phyloP scores from a whole-genome alignment of 2,888 invertebrate genomes.

The Tineola bisselliella region DNA sequence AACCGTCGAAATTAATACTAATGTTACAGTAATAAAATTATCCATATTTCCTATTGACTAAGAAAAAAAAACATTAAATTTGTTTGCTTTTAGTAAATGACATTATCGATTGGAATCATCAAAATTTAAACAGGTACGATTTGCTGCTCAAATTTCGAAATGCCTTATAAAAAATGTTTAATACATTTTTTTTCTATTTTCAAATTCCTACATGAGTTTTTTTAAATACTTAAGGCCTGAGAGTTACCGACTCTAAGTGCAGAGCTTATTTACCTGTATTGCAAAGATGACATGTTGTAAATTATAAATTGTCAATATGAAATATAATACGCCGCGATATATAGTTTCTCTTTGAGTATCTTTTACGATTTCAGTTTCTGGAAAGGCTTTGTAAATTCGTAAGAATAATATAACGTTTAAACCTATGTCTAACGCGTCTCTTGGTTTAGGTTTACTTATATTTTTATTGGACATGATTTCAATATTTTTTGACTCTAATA shows the following conservation, averaged over 20 bases:
- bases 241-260: too few species aligned
- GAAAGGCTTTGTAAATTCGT: not conserved
- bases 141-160: too few species aligned
- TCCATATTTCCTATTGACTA: slow-evolving; percentile 12
- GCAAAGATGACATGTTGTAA: slow-evolving; percentile 11
- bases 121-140: too few species aligned
- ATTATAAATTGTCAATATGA: slow-evolving; percentile 3
- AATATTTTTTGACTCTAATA: not conserved
- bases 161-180: too few species aligned
- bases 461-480: not conserved
- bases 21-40: slow-evolving; percentile 1
- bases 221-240: too few species aligned
- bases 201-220: too few species aligned
- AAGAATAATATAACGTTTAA: not conserved
- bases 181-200: too few species aligned
- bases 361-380: not conserved
- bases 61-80: not conserved
- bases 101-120: too few species aligned
- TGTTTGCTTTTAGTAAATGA: not conserved
- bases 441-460: not conserved
- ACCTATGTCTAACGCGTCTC: not conserved
- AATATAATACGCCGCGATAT: not conserved
- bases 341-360: not conserved
- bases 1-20: slow-evolving; percentile 4
- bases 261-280: not conserved